phyloP scores from a whole-genome alignment of 2,888 invertebrate genomes.

The Tanypteryx hageni region DNA sequence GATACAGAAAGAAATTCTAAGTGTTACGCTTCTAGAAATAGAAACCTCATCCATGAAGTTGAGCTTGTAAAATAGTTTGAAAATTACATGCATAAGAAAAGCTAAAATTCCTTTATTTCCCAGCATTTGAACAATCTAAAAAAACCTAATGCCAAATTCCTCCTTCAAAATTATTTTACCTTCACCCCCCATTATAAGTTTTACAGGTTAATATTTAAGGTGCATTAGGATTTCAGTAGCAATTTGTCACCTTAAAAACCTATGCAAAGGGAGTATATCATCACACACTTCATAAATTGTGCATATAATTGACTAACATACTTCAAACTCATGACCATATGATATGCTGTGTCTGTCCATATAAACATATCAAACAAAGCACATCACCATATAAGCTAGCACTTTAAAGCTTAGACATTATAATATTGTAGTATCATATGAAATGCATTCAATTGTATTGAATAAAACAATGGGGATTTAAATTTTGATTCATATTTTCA shows the following conservation, averaged over 20 bases:
- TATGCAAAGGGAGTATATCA: not conserved
- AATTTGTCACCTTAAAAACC: conserved; percentile 12
- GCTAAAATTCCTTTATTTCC: too few species aligned
- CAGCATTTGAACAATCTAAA: too few species aligned
- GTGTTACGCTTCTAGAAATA: too few species aligned
- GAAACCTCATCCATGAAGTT: too few species aligned
- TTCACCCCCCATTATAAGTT: not conserved
- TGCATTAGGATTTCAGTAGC: not conserved
- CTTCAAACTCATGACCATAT: not conserved
- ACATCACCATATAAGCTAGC: not conserved
- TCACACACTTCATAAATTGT: not conserved
- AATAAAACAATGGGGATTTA: not conserved
- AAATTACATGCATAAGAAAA: too few species aligned
- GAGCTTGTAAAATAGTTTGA: too few species aligned
- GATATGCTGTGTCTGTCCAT: not conserved
- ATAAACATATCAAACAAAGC: not conserved
- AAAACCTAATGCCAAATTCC: not conserved
- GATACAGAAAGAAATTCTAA: too few species aligned
- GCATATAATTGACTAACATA: too few species aligned
- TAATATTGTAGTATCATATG: not conserved
- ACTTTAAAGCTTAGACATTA: not conserved
- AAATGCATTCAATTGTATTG: not conserved
- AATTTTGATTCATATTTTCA: too few species aligned
- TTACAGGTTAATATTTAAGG: conserved; percentile 28
- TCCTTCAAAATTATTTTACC: not conserved